A percentile compares a stretch with the other conserved stretches of the same genome.
These are phyloP conservation scores for Spea multiplicata DNA, from an alignment of 2,113 vertebrate genomes.

Conservation along the genomic window DNA sequence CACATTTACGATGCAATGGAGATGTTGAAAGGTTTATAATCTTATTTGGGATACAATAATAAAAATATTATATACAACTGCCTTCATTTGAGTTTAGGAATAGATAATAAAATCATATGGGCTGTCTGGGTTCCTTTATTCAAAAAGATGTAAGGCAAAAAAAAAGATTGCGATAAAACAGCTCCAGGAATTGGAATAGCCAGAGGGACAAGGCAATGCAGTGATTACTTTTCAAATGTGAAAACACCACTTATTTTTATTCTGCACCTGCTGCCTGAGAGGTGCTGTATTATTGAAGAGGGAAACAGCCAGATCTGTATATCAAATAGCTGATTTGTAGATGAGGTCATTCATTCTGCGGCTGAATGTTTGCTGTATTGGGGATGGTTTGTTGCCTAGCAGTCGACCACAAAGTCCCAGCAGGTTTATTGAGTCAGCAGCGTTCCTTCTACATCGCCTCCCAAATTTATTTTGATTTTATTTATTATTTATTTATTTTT, in stretches of 20 bases:
- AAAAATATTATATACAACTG: conserved; percentile 24
- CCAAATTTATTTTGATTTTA: neutral
- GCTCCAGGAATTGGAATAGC: conserved; percentile 56
- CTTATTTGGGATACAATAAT: conserved; percentile 28
- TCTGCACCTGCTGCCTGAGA: conserved; percentile 70
- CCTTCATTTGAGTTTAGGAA: conserved; percentile 31
- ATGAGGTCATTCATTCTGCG: conserved; percentile 71
- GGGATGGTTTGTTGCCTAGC: conserved; percentile 70
- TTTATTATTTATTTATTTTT: neutral
- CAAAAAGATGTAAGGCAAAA: conserved; percentile 42
- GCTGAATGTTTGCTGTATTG: conserved; percentile 62
- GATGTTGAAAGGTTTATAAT: conserved; percentile 22
- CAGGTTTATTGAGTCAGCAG: conserved; percentile 67
- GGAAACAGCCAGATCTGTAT: conserved; percentile 68
- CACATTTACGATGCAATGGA: conserved; percentile 18
- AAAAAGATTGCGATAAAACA: conserved; percentile 62
- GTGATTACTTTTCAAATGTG: conserved; percentile 55
- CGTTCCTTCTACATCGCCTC: conserved; percentile 54
- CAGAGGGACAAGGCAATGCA: conserved; percentile 52
- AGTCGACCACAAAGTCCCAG: conserved; percentile 65
- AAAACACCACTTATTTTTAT: conserved; percentile 55
- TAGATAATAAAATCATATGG: conserved; percentile 28
- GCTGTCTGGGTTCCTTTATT: conserved; percentile 49
- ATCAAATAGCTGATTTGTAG: conserved; percentile 74
- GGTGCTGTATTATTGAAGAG: conserved; percentile 58